Evolutionary conservation across 2,888 invertebrate species (phyloP).

Genomic region (Scaptomyza polygonia): DNA sequence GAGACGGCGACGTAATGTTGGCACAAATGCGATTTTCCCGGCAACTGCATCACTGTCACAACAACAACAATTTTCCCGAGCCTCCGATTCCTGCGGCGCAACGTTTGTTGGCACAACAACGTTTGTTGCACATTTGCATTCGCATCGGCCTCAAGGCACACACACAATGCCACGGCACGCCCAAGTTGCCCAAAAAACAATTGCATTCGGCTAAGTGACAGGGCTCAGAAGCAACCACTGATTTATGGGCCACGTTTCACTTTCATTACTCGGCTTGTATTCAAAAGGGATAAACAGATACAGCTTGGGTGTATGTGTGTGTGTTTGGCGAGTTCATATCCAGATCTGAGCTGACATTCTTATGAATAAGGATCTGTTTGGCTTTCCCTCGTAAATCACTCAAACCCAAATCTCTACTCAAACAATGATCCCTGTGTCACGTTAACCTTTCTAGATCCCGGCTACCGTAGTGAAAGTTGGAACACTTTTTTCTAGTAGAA

Average conservation of each 20-base stretch:
- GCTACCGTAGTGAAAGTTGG: conserved; percentile 44
- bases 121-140: conserved; percentile 73
- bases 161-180: conserved; percentile 33
- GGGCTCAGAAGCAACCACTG: conserved; percentile 34
- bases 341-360: conserved; percentile 28
- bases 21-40: conserved; percentile 70
- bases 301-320: conserved; percentile 34
- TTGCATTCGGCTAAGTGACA: conserved; percentile 31
- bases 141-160: conserved; percentile 15
- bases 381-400: conserved; percentile 71
- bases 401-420: conserved; percentile 33
- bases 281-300: conserved; percentile 40
- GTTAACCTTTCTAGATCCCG: conserved; percentile 12
- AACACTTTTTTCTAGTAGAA: not conserved
- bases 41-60: conserved; percentile 77
- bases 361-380: conserved; percentile 26
- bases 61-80: conserved; percentile 62
- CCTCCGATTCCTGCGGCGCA: conserved; percentile 33
- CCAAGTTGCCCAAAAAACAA: conserved; percentile 48
- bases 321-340: conserved; percentile 14
- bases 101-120: conserved; percentile 67
- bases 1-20: conserved; percentile 65
- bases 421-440: conserved; percentile 48
- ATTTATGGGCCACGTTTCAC: conserved; percentile 70
- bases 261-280: conserved; percentile 57